Evolutionary conservation across 1,140 invertebrate genomes (phyloP).

Genomic region (Fopius arisanus): DNA sequence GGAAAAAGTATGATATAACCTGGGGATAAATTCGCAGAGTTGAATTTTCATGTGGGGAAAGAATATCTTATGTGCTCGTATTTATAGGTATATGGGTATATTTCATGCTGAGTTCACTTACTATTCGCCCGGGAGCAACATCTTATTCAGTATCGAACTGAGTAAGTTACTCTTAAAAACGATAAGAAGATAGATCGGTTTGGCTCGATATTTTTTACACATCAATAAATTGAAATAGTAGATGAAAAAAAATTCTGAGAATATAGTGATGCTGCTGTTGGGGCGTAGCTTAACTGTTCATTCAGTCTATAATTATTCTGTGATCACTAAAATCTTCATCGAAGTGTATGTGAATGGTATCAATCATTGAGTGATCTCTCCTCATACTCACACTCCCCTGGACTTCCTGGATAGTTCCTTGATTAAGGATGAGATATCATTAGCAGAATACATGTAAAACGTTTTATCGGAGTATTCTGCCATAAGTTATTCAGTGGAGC

Average conservation of each 20-base stretch:
- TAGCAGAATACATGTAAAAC: background rate
- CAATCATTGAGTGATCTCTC: too few relatives aligned
- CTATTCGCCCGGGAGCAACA: background rate
- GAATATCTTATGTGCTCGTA: conserved; percentile 14
- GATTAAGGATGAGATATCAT: background rate
- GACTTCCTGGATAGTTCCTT: background rate
- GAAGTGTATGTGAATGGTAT: too few relatives aligned
- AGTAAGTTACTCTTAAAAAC: background rate
- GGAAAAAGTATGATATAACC: conserved; percentile 3
- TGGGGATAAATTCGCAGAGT: background rate
- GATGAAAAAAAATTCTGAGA: background rate
- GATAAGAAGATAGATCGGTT: background rate
- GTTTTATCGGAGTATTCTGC: background rate
- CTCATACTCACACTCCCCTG: too few relatives aligned
- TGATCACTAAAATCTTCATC: too few relatives aligned
- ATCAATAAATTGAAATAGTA: background rate
- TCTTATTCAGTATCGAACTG: conserved; percentile 7
- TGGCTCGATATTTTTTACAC: background rate
- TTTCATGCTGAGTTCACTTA: conserved; percentile 14
- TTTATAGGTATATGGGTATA: conserved; percentile 23
- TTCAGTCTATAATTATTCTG: too few relatives aligned
- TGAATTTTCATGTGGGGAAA: background rate
- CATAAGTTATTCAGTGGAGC: conserved; percentile 38
- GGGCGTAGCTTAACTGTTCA: too few relatives aligned
- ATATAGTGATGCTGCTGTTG: too few relatives aligned